Evolutionary conservation across 2,113 vertebrate genomes (phyloP).

Genomic region (Arvicanthis niloticus): DNA sequence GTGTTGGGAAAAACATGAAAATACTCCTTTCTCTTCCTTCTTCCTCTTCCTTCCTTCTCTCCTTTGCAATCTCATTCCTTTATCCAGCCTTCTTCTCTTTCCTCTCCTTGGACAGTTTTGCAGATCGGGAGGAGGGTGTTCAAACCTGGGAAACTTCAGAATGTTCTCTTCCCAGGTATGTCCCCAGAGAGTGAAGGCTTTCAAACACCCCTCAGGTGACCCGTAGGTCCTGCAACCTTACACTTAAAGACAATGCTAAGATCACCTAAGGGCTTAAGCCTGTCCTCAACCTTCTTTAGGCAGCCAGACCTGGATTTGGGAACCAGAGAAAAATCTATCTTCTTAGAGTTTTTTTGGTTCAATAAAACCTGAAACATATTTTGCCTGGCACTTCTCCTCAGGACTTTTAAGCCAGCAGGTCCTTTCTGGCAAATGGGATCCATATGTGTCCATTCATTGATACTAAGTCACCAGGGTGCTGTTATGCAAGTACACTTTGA

Average conservation of each 20-base stretch:
- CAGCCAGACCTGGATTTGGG: slow-evolving; percentile 43
- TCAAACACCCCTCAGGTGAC: not conserved
- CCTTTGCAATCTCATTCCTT: slow-evolving; percentile 15
- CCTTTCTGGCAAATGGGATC: slow-evolving; percentile 81
- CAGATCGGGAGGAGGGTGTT: not conserved
- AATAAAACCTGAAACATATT: slow-evolving; percentile 83
- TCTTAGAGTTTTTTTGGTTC: slow-evolving; percentile 74
- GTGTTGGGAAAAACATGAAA: slow-evolving; percentile 41
- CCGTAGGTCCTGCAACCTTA: not conserved
- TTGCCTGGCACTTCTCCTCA: slow-evolving; percentile 79
- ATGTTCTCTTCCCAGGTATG: not conserved
- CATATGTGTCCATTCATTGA: slow-evolving; percentile 83
- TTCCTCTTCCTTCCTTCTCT: not conserved
- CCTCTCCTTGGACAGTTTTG: not conserved
- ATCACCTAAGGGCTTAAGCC: not conserved
- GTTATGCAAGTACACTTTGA: slow-evolving; percentile 83
- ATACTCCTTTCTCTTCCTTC: slow-evolving; percentile 57
- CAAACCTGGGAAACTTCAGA: not conserved
- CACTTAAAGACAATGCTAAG: not conserved
- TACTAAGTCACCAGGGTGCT: slow-evolving; percentile 78
- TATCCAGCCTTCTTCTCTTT: not conserved
- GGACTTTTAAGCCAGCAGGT: slow-evolving; percentile 78
- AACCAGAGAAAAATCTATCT: slow-evolving; percentile 74
- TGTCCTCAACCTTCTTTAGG: not conserved
- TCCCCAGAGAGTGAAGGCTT: not conserved